Percentiles rank a stretch among this genome's conserved stretches.
Conservation (phyloP, 2,888 invertebrate species). For the Gymnocheta viridis region DNA sequence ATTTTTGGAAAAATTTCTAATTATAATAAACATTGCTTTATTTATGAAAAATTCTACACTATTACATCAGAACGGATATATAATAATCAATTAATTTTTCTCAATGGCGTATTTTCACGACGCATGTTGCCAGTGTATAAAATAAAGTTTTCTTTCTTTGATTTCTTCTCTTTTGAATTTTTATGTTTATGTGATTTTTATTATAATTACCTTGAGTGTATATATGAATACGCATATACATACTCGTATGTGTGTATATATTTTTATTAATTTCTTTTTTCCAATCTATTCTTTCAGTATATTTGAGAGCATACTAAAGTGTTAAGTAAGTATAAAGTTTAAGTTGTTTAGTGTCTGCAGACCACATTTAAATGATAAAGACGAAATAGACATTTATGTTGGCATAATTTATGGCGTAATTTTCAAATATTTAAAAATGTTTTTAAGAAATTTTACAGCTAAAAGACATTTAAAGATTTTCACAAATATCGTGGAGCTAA, state of each 20-base stretch:
- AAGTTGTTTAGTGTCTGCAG: constrained; percentile 47
- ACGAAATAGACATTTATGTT: constrained; percentile 54
- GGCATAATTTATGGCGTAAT: constrained; percentile 58
- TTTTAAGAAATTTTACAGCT: constrained; percentile 45
- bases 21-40: no score
- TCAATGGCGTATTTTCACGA: no score
- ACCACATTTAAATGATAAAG: constrained; percentile 60
- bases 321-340: background rate
- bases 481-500: constrained; percentile 23
- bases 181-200: constrained; percentile 60
- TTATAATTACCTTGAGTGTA: constrained; percentile 42
- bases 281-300: background rate
- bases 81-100: no score
- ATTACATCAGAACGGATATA: no score
- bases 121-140: no score
- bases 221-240: background rate
- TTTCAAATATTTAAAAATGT: constrained; percentile 31
- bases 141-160: no score
- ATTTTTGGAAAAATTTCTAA: no score
- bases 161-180: constrained; percentile 9
- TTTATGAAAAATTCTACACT: no score
- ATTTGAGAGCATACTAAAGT: background rate
- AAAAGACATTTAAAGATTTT: constrained; percentile 46
- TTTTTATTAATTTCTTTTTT: background rate
- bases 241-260: background rate